Evolutionary conservation across 2,113 vertebrate genomes (phyloP).

Genomic region (Mellivora capensis): DNA sequence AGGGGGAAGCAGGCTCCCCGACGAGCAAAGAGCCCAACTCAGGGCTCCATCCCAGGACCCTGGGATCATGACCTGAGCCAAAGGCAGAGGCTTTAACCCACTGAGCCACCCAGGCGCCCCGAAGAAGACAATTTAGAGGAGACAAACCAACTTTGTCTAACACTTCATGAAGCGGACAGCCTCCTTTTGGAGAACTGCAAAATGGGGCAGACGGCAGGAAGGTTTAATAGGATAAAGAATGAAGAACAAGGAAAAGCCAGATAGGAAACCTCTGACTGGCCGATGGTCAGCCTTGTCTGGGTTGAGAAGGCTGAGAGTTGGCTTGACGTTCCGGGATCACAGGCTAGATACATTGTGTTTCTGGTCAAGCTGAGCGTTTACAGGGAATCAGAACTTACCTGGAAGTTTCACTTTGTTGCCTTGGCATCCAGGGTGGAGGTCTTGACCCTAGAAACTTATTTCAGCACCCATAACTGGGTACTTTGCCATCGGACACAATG

Average conservation of each 20-base stretch:
- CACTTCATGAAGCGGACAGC: background rate
- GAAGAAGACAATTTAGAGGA: background rate
- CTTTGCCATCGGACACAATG: background rate
- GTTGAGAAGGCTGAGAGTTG: background rate
- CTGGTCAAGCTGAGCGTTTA: background rate
- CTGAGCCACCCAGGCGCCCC: too few species aligned
- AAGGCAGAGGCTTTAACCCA: too few species aligned
- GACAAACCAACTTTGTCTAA: background rate
- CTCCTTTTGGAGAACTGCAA: background rate
- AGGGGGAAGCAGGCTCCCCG: too few species aligned
- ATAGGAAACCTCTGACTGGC: background rate
- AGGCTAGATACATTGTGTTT: background rate
- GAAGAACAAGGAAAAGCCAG: background rate
- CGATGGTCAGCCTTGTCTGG: background rate
- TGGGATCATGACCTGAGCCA: too few species aligned
- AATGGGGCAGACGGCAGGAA: background rate
- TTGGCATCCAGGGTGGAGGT: background rate
- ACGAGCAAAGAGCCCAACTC: too few species aligned
- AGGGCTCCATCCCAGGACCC: too few species aligned
- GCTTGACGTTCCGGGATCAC: background rate
- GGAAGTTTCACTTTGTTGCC: background rate
- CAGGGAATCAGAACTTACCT: background rate
- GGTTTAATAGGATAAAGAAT: background rate
- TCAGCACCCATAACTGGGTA: background rate
- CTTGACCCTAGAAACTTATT: background rate